These are phyloP conservation scores for Pelagia noctiluca DNA, from an alignment of 30 jellyfish, hydroid and myxozoan genomes.

Conservation along the genomic window DNA sequence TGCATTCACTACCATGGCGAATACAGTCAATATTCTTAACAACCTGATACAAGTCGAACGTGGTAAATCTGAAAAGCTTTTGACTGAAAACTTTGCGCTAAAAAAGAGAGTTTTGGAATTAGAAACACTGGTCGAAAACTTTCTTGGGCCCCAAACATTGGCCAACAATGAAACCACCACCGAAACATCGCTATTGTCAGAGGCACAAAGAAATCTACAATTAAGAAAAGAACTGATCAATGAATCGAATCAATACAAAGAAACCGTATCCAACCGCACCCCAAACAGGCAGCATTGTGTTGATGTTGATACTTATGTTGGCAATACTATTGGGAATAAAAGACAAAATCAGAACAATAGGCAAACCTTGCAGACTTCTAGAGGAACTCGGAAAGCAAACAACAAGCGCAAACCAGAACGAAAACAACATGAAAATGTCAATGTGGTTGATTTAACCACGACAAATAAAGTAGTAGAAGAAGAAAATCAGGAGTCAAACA, in stretches of 20 bases:
- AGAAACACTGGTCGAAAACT: conserved; percentile 1
- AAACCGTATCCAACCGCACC: conserved; percentile 5
- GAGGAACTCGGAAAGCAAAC: not conserved
- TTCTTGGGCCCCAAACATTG: conserved; percentile 8
- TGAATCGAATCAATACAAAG: not conserved
- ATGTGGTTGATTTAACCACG: not conserved
- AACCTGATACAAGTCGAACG: not conserved
- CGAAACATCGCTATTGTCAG: not conserved
- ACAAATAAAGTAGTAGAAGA: not conserved
- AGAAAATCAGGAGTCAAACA: conserved; percentile 3
- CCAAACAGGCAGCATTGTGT: conserved; percentile 4
- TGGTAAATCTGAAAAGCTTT: not conserved
- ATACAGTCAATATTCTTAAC: not conserved
- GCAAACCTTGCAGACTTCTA: not conserved
- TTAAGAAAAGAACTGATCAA: too few species aligned
- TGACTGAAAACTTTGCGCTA: not conserved
- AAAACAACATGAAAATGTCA: not conserved
- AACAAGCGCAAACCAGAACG: not conserved
- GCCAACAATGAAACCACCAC: conserved; percentile 1
- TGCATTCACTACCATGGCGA: conserved; percentile 8
- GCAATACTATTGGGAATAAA: not conserved
- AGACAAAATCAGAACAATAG: not conserved
- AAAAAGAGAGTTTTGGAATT: not conserved
- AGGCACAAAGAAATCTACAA: not conserved
- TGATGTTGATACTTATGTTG: conserved; percentile 1